A percentile compares a stretch with the other conserved stretches of the same genome.
These are phyloP conservation scores for Synergus itoensis DNA, from an alignment of 2,888 invertebrate species.

Conservation along the genomic window DNA sequence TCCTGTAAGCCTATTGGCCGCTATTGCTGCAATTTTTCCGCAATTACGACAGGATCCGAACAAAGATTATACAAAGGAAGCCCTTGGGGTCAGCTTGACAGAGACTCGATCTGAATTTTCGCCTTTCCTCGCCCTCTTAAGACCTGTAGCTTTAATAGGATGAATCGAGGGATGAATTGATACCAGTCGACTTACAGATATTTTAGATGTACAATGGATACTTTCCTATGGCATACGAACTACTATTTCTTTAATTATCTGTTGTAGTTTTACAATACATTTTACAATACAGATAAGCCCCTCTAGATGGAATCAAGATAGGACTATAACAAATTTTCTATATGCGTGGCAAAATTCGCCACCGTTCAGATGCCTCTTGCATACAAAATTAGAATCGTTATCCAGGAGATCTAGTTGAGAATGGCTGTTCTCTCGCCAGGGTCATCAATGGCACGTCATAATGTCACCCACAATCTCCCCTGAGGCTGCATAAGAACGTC, in stretches of 20 bases:
- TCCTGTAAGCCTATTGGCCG: constrained; percentile 40
- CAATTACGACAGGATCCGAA: constrained; percentile 33
- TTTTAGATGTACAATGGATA: not conserved
- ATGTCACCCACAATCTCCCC: constrained; percentile 51
- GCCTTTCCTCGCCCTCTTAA: not conserved
- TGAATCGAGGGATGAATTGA: not conserved
- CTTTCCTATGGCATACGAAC: no score
- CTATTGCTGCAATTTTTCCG: constrained; percentile 39
- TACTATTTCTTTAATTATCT: not conserved
- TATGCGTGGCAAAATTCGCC: constrained; percentile 12
- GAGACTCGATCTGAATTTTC: constrained; percentile 8
- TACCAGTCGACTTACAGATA: not conserved
- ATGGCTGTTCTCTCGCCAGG: constrained; percentile 42
- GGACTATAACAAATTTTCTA: not conserved
- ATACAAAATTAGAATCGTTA: constrained; percentile 11
- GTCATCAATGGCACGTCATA: constrained; percentile 61
- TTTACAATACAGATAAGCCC: no score
- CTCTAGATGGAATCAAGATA: not conserved
- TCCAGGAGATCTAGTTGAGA: constrained; percentile 13
- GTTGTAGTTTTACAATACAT: no score
- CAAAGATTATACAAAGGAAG: constrained; percentile 32
- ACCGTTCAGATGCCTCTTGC: constrained; percentile 19
- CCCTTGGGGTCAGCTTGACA: constrained; percentile 14
- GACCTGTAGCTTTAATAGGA: constrained; percentile 15
- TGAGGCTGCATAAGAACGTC: constrained; percentile 8